A percentile compares a stretch with the other conserved stretches of the same genome.
Conservation (phyloP, 2,888 invertebrate species). For the Keiferia lycopersicella region DNA sequence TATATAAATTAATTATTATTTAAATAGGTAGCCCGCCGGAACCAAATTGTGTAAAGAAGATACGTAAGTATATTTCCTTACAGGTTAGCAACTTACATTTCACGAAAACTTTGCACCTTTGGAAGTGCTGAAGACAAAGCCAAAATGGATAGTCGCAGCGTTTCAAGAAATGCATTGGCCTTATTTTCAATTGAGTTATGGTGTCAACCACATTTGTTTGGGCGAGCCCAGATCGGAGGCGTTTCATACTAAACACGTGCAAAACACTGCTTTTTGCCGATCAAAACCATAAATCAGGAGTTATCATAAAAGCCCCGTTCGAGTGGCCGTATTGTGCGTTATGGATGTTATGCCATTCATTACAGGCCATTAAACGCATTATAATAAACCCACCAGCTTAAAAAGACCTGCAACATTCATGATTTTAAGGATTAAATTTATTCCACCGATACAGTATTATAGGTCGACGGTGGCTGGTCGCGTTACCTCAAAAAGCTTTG, state of each 20-base stretch:
- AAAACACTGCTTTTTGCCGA: constrained; percentile 68
- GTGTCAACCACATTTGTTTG: constrained; percentile 41
- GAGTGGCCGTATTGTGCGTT: constrained; percentile 78
- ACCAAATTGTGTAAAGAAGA: too few relatives aligned
- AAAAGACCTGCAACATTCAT: constrained; percentile 41
- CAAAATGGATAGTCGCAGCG: not conserved
- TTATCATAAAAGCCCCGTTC: constrained; percentile 77
- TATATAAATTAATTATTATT: too few relatives aligned
- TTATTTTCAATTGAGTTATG: constrained; percentile 43
- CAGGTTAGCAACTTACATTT: too few relatives aligned
- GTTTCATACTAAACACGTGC: constrained; percentile 68
- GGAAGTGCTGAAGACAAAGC: not conserved
- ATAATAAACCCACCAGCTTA: constrained; percentile 61
- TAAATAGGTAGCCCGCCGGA: too few relatives aligned
- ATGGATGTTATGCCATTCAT: constrained; percentile 81
- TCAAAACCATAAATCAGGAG: constrained; percentile 73
- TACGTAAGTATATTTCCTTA: too few relatives aligned
- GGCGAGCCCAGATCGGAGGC: constrained; percentile 50
- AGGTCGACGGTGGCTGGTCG: constrained; percentile 55
- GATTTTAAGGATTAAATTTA: constrained; percentile 36
- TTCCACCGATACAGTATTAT: constrained; percentile 50
- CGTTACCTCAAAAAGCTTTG: constrained; percentile 72
- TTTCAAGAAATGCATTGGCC: not conserved
- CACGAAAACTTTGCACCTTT: not conserved
- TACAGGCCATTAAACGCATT: constrained; percentile 80